A percentile compares a stretch with the other conserved stretches of the same genome.
These are phyloP conservation scores for Vimba vimba DNA, from an alignment of 2,113 vertebrate genomes.

Conservation along the genomic window DNA sequence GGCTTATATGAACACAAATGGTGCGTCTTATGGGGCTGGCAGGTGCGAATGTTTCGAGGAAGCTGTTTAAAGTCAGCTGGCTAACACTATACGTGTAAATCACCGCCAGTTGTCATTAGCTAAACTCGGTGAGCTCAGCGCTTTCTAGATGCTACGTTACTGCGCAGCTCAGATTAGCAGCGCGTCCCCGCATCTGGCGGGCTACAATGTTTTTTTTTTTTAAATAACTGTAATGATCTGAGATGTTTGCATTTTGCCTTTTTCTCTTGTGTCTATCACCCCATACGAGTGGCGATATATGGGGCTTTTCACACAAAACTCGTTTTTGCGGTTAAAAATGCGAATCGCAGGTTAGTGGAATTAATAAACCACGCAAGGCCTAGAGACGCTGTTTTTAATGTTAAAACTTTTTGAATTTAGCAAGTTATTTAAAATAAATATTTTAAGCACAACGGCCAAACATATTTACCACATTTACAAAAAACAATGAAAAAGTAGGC, in stretches of 20 bases:
- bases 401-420: too few species aligned
- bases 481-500: background rate
- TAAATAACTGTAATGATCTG: background rate
- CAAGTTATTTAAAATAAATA: too few species aligned
- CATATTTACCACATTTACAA: background rate
- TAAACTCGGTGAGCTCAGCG: background rate
- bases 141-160: constrained; percentile 25
- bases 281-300: background rate
- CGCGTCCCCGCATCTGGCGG: background rate
- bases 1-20: background rate
- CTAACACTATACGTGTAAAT: background rate
- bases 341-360: too few species aligned
- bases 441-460: too few species aligned
- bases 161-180: background rate
- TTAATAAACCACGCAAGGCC: too few species aligned
- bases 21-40: background rate
- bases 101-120: background rate
- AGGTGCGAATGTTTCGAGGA: background rate
- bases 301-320: background rate
- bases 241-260: background rate
- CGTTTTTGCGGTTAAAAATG: background rate
- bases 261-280: background rate
- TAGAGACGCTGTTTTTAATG: too few species aligned
- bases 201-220: background rate
- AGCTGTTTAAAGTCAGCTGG: background rate